These are phyloP conservation scores for Sebastes ruberrimus DNA, from an alignment of 2,797 vertebrate genomes.

Conservation along the genomic window DNA sequence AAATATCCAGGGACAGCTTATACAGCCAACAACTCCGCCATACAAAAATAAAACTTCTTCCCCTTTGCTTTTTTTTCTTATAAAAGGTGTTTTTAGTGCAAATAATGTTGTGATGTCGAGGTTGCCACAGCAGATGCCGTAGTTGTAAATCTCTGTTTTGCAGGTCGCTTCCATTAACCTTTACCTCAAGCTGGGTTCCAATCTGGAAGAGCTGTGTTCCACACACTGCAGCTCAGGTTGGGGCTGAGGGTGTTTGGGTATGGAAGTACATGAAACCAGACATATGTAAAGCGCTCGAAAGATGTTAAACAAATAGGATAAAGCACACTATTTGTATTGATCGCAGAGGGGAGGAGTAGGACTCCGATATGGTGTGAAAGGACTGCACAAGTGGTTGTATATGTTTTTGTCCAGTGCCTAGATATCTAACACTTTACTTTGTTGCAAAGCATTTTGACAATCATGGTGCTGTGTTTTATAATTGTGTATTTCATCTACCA, in stretches of 20 bases:
- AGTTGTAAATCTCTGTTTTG: slow-evolving; percentile 62
- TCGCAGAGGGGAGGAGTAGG: background rate
- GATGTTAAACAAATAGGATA: slow-evolving; percentile 51
- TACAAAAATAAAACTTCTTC: slow-evolving; percentile 12
- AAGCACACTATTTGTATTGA: slow-evolving; percentile 31
- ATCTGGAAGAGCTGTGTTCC: slow-evolving; percentile 76
- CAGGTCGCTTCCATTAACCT: slow-evolving; percentile 80
- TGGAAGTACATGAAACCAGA: slow-evolving; percentile 42
- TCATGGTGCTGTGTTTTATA: background rate
- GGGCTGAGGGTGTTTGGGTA: slow-evolving; percentile 45
- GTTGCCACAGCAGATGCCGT: slow-evolving; percentile 57
- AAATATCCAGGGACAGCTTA: slow-evolving; percentile 61
- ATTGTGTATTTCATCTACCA: background rate
- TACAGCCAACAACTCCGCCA: background rate
- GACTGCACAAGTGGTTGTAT: background rate
- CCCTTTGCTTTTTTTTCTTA: background rate
- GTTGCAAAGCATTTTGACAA: background rate
- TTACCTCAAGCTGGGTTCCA: slow-evolving; percentile 80
- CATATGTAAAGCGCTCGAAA: slow-evolving; percentile 52
- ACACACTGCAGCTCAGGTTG: slow-evolving; percentile 48
- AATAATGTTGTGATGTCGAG: slow-evolving; percentile 38
- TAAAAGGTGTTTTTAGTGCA: slow-evolving; percentile 19
- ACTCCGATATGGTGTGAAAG: background rate
- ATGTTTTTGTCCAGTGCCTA: background rate
- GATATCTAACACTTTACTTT: background rate